These are phyloP conservation scores for Oceanodroma tethys DNA, from an alignment of 2,113 vertebrate species.

Conservation along the genomic window DNA sequence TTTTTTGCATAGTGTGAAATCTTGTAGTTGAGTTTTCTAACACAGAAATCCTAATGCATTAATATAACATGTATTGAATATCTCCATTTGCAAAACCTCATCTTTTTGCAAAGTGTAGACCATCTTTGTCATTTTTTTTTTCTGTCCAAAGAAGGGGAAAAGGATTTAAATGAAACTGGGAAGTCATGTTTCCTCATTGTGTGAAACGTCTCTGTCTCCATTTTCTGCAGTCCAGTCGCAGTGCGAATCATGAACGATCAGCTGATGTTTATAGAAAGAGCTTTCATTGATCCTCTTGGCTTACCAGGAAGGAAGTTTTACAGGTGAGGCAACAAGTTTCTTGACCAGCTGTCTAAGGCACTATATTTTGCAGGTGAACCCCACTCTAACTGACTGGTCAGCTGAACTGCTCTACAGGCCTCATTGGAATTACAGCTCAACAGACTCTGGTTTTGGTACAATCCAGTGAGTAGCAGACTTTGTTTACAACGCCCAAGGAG, in stretches of 20 bases:
- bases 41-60: background rate
- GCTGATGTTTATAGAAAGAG: slow-evolving; percentile 90
- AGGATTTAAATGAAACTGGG: background rate
- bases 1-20: background rate
- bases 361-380: background rate
- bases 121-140: background rate
- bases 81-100: background rate
- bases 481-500: background rate
- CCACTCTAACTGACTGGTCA: background rate
- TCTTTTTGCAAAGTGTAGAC: background rate
- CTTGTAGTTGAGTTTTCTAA: background rate
- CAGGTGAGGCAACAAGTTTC: slow-evolving; percentile 73
- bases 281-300: slow-evolving; percentile 91
- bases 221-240: slow-evolving; percentile 53
- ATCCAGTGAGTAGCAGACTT: background rate
- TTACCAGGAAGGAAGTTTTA: slow-evolving; percentile 92
- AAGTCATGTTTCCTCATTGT: background rate
- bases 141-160: background rate
- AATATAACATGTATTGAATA: background rate
- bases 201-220: background rate
- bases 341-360: background rate
- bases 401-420: background rate
- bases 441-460: background rate
- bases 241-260: slow-evolving; percentile 89
- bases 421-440: background rate